These are phyloP conservation scores for Bombus ignitus DNA, from an alignment of 1,140 invertebrate species.

Conservation along the genomic window DNA sequence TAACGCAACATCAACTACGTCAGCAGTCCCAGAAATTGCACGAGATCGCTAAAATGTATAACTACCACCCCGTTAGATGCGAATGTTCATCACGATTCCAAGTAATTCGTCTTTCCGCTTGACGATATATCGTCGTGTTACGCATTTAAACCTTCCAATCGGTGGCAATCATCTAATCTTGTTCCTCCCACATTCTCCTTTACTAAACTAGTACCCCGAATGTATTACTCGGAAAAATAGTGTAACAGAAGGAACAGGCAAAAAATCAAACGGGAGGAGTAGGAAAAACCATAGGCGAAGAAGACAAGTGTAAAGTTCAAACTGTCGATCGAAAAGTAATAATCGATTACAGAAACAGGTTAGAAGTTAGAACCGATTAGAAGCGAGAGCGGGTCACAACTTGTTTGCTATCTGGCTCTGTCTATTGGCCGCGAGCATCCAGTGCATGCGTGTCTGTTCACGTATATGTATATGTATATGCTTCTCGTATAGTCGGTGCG, in stretches of 20 bases:
- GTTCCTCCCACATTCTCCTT: not conserved
- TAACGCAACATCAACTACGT: conserved; percentile 65
- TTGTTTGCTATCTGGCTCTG: conserved; percentile 8
- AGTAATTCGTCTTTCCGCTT: not conserved
- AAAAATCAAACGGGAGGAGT: too few relatives aligned
- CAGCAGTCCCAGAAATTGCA: conserved; percentile 44
- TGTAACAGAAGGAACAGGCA: not conserved
- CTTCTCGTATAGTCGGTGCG: conserved; percentile 29
- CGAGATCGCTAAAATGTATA: conserved; percentile 35
- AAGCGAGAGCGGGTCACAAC: not conserved
- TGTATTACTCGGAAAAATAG: not conserved
- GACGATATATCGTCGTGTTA: too few relatives aligned
- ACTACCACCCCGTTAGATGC: too few relatives aligned
- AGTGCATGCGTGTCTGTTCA: conserved; percentile 2
- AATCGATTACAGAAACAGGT: not conserved
- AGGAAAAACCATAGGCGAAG: too few relatives aligned
- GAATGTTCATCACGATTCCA: not conserved
- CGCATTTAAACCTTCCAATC: not conserved
- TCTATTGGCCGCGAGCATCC: conserved; percentile 28
- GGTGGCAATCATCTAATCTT: not conserved
- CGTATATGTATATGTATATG: conserved; percentile 1
- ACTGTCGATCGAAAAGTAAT: not conserved
- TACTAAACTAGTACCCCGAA: too few relatives aligned
- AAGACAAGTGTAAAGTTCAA: not conserved
- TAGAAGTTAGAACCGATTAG: not conserved